Percentiles rank a stretch among this genome's conserved stretches.
Evolutionary conservation across 1,140 invertebrate genomes (phyloP).

Genomic region (Ctenoplectra terminalis): DNA sequence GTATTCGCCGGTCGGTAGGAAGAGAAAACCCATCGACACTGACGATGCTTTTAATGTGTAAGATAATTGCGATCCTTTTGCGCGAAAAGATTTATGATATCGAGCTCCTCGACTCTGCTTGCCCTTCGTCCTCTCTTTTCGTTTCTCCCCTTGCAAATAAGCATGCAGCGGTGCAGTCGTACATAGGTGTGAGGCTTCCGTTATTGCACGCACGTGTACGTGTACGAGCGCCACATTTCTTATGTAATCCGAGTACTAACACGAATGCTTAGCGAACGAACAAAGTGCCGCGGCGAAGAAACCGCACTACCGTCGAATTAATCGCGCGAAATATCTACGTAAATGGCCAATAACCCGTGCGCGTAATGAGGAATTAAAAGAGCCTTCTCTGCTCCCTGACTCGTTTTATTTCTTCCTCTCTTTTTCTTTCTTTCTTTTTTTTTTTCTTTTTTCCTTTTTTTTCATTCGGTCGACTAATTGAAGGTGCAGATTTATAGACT

Average conservation of each 20-base stretch:
- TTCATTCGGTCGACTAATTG: background rate
- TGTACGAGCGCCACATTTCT: constrained; percentile 35
- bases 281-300: constrained; percentile 30
- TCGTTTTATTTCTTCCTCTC: background rate
- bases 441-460: background rate
- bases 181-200: constrained; percentile 73
- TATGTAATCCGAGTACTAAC: constrained; percentile 48
- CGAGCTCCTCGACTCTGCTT: constrained; percentile 41
- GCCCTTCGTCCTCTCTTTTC: background rate
- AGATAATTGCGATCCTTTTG: constrained; percentile 80
- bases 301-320: constrained; percentile 38
- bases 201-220: constrained; percentile 61
- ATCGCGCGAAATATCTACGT: constrained; percentile 45
- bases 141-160: constrained; percentile 74
- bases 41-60: constrained; percentile 78
- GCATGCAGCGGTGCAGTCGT: constrained; percentile 68
- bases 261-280: constrained; percentile 31
- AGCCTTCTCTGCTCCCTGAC: background rate
- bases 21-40: constrained; percentile 65
- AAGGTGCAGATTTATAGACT: constrained; percentile 18
- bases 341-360: constrained; percentile 50
- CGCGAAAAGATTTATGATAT: constrained; percentile 78
- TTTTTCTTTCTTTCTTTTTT: background rate
- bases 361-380: constrained; percentile 42
- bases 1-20: constrained; percentile 27